phyloP scores from a whole-genome alignment of 2,113 vertebrate species.

The Cebus imitator region DNA sequence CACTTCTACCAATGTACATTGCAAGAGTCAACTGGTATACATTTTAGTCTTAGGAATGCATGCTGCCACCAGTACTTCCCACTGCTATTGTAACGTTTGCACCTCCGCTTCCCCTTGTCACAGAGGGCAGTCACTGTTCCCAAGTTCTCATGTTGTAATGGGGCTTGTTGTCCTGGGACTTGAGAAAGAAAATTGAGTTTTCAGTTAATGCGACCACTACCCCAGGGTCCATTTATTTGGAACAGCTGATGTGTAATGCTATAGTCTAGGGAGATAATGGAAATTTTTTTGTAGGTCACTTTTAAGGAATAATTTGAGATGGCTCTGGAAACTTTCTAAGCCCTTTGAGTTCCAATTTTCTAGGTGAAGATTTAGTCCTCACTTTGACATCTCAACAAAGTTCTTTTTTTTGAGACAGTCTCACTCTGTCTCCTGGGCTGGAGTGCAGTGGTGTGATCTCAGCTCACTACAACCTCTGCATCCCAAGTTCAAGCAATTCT shows the following conservation, averaged over 20 bases:
- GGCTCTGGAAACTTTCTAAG: neutral
- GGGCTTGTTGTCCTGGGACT: slow-evolving; percentile 52
- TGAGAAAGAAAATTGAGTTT: slow-evolving; percentile 58
- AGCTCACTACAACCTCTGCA: no score
- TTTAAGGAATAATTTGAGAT: slow-evolving; percentile 26
- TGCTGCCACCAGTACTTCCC: neutral
- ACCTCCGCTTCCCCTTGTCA: neutral
- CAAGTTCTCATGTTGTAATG: neutral
- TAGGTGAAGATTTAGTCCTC: neutral
- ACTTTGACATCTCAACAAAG: neutral
- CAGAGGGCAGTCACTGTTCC: neutral
- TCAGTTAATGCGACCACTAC: slow-evolving; percentile 18
- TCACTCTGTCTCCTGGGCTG: no score
- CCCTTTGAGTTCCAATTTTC: neutral
- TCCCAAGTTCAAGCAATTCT: no score
- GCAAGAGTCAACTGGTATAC: neutral
- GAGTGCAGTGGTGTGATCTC: no score
- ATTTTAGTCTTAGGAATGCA: neutral
- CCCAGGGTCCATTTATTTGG: slow-evolving; percentile 52
- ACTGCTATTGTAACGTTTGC: neutral
- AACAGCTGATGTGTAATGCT: neutral
- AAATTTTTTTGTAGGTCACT: slow-evolving; percentile 60
- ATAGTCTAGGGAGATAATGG: neutral
- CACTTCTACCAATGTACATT: no score
- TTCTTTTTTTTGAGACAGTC: neutral